A percentile compares a stretch with the other conserved stretches of the same genome.
Conservation (phyloP, 2,113 vertebrate genomes). For the Syngnathus typhle region DNA sequence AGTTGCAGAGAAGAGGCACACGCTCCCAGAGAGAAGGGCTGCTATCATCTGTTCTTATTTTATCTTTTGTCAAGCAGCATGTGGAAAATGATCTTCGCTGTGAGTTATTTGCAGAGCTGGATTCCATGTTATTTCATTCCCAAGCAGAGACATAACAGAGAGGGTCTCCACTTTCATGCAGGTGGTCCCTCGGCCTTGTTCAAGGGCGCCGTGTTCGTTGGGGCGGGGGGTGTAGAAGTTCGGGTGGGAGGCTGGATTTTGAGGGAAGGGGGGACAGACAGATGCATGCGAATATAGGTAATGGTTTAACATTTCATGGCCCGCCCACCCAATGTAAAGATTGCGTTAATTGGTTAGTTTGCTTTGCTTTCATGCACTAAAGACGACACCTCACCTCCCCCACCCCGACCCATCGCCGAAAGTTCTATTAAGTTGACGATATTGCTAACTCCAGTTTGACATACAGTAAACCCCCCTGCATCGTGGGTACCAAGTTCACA, state of each 20-base stretch:
- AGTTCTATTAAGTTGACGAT: too few relatives aligned
- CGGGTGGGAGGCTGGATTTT: slow-evolving; percentile 1
- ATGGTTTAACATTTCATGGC: slow-evolving; percentile 71
- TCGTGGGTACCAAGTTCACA: too few relatives aligned
- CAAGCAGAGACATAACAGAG: slow-evolving; percentile 78
- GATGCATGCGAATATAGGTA: slow-evolving; percentile 75
- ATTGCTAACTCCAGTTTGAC: too few relatives aligned
- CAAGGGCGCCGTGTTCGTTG: slow-evolving; percentile 61
- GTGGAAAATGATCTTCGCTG: slow-evolving; percentile 74
- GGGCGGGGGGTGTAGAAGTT: slow-evolving; percentile 41
- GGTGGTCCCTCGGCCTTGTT: slow-evolving; percentile 73
- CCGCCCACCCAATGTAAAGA: slow-evolving; percentile 62
- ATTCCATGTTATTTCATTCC: slow-evolving; percentile 79
- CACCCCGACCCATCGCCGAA: too few relatives aligned
- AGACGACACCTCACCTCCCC: slow-evolving; percentile 42
- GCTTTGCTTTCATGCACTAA: slow-evolving; percentile 67
- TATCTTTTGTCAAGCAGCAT: slow-evolving; percentile 73
- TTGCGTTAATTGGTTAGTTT: slow-evolving; percentile 75
- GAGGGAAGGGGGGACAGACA: slow-evolving; percentile 47
- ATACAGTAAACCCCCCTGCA: too few relatives aligned
- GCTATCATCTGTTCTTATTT: slow-evolving; percentile 80
- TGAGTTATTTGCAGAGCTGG: slow-evolving; percentile 80
- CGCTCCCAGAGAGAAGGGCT: slow-evolving; percentile 42
- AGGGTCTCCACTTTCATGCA: slow-evolving; percentile 77
- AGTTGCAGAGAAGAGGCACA: slow-evolving; percentile 28